Conservation (phyloP, 2,113 vertebrate species). For the Trinectes maculatus region DNA sequence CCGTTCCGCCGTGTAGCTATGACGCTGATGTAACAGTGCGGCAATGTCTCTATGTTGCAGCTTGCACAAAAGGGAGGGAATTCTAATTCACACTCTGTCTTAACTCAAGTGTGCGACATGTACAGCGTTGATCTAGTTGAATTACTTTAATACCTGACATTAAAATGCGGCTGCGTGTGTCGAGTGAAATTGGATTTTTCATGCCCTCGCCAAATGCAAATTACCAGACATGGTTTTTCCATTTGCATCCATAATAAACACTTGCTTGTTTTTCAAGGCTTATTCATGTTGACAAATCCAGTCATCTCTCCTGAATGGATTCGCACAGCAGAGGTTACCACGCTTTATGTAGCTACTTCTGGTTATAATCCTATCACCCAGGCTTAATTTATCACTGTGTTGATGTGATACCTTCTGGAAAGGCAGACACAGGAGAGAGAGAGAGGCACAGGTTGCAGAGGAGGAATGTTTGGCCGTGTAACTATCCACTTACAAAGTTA, state of each 20-base stretch:
- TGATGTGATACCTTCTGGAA: background rate
- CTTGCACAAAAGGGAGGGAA: background rate
- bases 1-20: background rate
- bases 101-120: background rate
- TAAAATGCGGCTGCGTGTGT: constrained; percentile 1
- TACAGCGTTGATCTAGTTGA: background rate
- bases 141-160: constrained; percentile 1
- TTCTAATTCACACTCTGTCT: background rate
- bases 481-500: background rate
- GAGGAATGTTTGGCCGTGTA: background rate
- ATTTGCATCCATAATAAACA: constrained; percentile 3
- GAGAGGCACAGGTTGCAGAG: background rate
- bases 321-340: background rate
- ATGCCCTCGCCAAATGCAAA: constrained; percentile 3
- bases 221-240: background rate
- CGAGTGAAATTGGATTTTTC: constrained; percentile 14
- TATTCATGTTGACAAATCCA: background rate
- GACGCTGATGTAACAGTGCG: background rate
- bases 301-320: background rate
- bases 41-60: background rate
- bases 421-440: background rate
- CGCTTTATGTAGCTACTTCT: background rate
- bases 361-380: background rate
- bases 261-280: background rate
- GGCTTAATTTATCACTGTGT: background rate